These are phyloP conservation scores for Chrysolina americana DNA, from an alignment of 2,888 invertebrate species.

Conservation along the genomic window DNA sequence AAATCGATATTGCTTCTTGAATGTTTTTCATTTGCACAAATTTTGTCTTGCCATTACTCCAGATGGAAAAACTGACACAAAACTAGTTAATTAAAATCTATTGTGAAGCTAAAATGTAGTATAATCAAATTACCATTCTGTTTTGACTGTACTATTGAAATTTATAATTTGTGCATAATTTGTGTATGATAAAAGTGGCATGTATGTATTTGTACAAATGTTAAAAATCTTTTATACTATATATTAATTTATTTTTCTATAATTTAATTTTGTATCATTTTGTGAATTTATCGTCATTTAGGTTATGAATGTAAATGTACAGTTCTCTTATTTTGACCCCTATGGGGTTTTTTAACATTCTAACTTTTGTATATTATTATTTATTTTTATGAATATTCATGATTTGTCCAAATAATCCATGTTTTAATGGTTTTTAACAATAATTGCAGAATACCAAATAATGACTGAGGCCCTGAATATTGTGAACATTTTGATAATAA, in stretches of 20 bases:
- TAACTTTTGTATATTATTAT: slow-evolving; percentile 67
- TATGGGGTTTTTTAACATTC: slow-evolving; percentile 63
- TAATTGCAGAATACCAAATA: slow-evolving; percentile 66
- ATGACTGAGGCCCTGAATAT: slow-evolving; percentile 59
- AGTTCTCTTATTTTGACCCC: slow-evolving; percentile 64
- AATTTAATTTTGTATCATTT: slow-evolving; percentile 59
- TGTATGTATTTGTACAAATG: slow-evolving; percentile 54
- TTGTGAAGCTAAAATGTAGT: not conserved
- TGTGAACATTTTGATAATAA: slow-evolving; percentile 52
- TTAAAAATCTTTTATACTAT: slow-evolving; percentile 54
- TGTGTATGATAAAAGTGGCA: slow-evolving; percentile 46
- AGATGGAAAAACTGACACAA: not conserved
- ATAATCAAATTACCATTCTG: slow-evolving; percentile 32
- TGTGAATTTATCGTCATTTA: slow-evolving; percentile 59
- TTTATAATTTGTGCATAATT: slow-evolving; percentile 39
- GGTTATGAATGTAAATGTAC: slow-evolving; percentile 63
- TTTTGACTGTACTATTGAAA: slow-evolving; percentile 44
- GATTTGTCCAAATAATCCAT: slow-evolving; percentile 63
- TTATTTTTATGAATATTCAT: slow-evolving; percentile 64
- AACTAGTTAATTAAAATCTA: not conserved
- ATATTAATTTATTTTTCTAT: slow-evolving; percentile 55
- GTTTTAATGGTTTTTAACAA: slow-evolving; percentile 66
- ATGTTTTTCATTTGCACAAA: slow-evolving; percentile 17
- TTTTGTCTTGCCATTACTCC: not conserved
- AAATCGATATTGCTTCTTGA: slow-evolving; percentile 6